Evolutionary conservation across 2,113 vertebrate species (phyloP).

Genomic region (Cricetomys ansorgei): DNA sequence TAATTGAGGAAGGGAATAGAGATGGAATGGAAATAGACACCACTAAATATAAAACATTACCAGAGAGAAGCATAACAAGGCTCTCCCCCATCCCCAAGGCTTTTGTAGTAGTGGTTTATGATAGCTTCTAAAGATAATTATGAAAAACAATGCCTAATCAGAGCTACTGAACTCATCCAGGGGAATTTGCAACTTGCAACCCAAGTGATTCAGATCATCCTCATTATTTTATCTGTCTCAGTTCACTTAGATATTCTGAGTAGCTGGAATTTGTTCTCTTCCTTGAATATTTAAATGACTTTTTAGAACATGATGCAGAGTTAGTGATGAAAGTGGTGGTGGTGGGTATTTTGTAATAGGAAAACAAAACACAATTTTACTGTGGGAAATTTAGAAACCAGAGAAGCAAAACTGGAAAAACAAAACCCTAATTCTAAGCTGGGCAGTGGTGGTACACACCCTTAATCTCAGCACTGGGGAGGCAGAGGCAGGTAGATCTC

Average conservation of each 20-base stretch:
- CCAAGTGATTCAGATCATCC: background rate
- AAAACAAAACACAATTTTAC: background rate
- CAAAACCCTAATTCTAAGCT: background rate
- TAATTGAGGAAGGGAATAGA: background rate
- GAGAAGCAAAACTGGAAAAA: background rate
- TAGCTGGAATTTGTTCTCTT: conserved; percentile 25
- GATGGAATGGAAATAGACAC: background rate
- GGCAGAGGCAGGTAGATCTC: too few species aligned
- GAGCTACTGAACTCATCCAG: background rate
- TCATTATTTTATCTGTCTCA: conserved; percentile 37
- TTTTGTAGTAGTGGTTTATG: background rate
- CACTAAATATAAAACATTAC: background rate
- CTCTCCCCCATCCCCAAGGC: background rate
- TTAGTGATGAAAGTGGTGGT: background rate
- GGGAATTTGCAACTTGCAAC: background rate
- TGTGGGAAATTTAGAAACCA: background rate
- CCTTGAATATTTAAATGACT: background rate
- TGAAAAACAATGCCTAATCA: background rate
- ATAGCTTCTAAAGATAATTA: background rate
- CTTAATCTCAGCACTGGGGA: too few species aligned
- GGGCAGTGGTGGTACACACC: too few species aligned
- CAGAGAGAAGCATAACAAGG: background rate
- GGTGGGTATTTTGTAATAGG: background rate
- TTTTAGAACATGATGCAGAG: background rate
- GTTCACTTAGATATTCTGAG: conserved; percentile 20